Conservation (phyloP, 64 coral and sea anemone genomes). For the Pocillopora verrucosa region DNA sequence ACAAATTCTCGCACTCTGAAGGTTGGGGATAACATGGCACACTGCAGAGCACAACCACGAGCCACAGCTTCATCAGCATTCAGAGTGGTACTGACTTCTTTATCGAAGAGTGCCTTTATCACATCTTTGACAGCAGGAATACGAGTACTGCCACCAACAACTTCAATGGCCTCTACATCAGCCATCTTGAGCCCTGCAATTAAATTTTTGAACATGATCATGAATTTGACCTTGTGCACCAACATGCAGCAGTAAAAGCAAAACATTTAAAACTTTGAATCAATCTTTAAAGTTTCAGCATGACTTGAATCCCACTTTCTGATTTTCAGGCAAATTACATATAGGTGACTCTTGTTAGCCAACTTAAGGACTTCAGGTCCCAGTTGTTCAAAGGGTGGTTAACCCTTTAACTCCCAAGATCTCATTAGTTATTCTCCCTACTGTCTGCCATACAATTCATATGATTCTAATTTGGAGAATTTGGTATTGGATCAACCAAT, state of each 20-base stretch:
- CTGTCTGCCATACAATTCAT: too few species aligned
- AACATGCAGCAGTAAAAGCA: neutral
- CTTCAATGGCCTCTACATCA: slow-evolving; percentile 86
- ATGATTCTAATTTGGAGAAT: too few species aligned
- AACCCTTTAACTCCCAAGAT: too few species aligned
- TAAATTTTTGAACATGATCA: neutral
- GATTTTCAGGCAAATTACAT: too few species aligned
- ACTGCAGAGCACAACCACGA: slow-evolving; percentile 96
- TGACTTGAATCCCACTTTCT: too few species aligned
- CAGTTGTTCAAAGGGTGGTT: too few species aligned
- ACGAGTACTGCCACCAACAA: slow-evolving; percentile 95
- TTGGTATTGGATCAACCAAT: too few species aligned
- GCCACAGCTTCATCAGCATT: slow-evolving; percentile 97
- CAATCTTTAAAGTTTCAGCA: too few species aligned
- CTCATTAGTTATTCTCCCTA: too few species aligned
- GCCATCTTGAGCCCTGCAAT: slow-evolving; percentile 75
- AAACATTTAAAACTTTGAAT: too few species aligned
- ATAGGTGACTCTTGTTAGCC: too few species aligned
- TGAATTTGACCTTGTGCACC: neutral
- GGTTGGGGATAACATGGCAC: slow-evolving; percentile 93
- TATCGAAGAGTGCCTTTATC: slow-evolving; percentile 74
- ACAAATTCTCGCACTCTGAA: slow-evolving; percentile 94
- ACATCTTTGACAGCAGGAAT: slow-evolving; percentile 82
- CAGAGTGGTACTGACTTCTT: slow-evolving; percentile 91
- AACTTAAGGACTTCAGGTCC: too few species aligned